phyloP scores from a whole-genome alignment of 2,113 vertebrate species.

The Varanus salvator region DNA sequence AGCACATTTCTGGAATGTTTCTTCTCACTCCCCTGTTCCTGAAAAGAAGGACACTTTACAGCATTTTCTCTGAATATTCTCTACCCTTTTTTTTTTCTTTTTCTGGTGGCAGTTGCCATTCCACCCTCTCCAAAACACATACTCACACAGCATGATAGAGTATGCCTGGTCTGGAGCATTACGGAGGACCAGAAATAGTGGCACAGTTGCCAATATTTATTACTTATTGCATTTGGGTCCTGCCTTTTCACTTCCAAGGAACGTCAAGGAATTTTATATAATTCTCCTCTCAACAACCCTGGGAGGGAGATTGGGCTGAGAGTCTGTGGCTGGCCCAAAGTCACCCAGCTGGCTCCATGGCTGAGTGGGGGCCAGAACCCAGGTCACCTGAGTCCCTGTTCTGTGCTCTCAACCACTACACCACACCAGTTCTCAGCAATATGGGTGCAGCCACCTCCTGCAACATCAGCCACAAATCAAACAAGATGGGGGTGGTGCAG shows the following conservation, averaged over 20 bases:
- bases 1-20: background rate
- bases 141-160: background rate
- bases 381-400: no score
- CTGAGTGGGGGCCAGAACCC: no score
- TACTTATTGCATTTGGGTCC: no score
- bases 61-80: background rate
- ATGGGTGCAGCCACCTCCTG: background rate
- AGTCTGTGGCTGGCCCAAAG: no score
- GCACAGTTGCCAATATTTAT: background rate
- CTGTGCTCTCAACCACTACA: no score
- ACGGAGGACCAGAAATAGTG: background rate
- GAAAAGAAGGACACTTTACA: background rate
- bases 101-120: background rate
- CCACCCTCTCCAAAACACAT: background rate
- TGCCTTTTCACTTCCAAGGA: no score
- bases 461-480: background rate
- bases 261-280: no score
- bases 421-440: no score
- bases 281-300: no score
- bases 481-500: background rate
- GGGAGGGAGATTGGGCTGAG: no score
- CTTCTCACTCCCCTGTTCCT: background rate
- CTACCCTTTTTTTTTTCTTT: background rate
- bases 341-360: no score
- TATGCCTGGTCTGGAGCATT: background rate